A percentile compares a stretch with the other conserved stretches of the same genome.
Evolutionary conservation across 2,888 invertebrate genomes (phyloP).

Genomic region (Platynereis dumerilii): DNA sequence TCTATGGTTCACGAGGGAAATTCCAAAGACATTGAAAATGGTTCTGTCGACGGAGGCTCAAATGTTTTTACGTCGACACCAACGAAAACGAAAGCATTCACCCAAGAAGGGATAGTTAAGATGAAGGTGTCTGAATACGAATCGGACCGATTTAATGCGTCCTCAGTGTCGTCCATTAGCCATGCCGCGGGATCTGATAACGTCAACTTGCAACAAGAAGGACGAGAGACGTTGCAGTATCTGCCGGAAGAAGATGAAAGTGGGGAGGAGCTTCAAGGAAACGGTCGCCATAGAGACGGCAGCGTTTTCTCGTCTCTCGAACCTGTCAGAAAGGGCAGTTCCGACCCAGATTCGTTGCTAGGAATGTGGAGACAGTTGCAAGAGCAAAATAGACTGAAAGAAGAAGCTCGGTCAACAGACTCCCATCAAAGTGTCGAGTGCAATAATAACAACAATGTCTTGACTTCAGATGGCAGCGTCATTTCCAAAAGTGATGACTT

Average conservation of each 20-base stretch:
- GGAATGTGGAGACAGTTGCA: conserved; percentile 3
- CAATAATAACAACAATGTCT: too few species aligned
- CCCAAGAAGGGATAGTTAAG: too few species aligned
- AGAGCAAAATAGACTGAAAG: not conserved
- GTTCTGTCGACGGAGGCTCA: not conserved
- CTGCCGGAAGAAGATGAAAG: not conserved
- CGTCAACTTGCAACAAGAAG: too few species aligned
- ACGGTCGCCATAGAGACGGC: not conserved
- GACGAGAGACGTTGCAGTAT: too few species aligned
- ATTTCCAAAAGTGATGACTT: too few species aligned
- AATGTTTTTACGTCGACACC: not conserved
- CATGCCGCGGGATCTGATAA: not conserved
- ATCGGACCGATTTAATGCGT: too few species aligned
- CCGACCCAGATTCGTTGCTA: not conserved
- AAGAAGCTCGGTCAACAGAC: not conserved
- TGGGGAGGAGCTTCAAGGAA: not conserved
- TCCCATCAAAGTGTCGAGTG: not conserved
- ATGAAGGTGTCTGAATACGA: too few species aligned
- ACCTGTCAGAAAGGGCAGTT: not conserved
- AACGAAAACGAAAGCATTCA: too few species aligned
- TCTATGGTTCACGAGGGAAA: not conserved
- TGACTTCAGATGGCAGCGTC: too few species aligned
- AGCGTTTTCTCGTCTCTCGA: not conserved
- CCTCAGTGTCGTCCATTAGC: too few species aligned
- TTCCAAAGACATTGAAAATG: not conserved